Evolutionary conservation across 1,140 invertebrate genomes (phyloP), one percentile per base, ranked within the genome.

Genomic region (Coelopa frigida): DNA sequence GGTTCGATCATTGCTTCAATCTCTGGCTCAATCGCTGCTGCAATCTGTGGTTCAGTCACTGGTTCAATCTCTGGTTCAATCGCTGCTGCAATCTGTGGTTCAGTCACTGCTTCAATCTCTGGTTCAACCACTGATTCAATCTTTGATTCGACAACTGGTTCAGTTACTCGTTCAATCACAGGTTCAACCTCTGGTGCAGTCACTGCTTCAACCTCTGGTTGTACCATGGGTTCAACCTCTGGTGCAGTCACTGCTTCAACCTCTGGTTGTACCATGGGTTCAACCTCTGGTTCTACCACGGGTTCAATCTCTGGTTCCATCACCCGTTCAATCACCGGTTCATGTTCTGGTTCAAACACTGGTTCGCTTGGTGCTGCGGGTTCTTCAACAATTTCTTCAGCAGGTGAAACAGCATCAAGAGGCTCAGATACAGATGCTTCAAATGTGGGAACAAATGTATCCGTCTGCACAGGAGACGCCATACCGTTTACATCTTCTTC

Each of bases 41-140:
- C 14, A 11, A 29, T 8, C 3, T 11, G 14, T 6, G 8, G 32
- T n/a, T 22, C 45, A 18, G 31, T n/a, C 3, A 33, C 18, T 15
- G 47, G 40, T 36, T 49, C 41, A 20, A 18, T 6, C 12, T 24
- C 20, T 2, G 37, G 22, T 15, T 48, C 49, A 17, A 38, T 26
- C 11, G 33, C 41, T 20, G 39, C 4, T n/a, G 15, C 3, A 42
- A 11, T 29, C 3, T 21, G 14, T 6, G 8, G 32, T n/a, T 22
- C 45, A 18, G 31, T n/a, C 3, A 33, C 18, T 15, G 47, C 37
- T 36, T 49, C 41, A 20, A 18, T 29, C 7, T 17, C 18, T 4
- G 17, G 5, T n/a, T 35, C 51, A 27, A 37, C 22, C 51, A 41
- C 37, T 47, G 14, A 6, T 5, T 43, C 31, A 20, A 55, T 29